Evolutionary conservation across 2,113 vertebrate species (phyloP).

Genomic region (Mionectes macconnelli): DNA sequence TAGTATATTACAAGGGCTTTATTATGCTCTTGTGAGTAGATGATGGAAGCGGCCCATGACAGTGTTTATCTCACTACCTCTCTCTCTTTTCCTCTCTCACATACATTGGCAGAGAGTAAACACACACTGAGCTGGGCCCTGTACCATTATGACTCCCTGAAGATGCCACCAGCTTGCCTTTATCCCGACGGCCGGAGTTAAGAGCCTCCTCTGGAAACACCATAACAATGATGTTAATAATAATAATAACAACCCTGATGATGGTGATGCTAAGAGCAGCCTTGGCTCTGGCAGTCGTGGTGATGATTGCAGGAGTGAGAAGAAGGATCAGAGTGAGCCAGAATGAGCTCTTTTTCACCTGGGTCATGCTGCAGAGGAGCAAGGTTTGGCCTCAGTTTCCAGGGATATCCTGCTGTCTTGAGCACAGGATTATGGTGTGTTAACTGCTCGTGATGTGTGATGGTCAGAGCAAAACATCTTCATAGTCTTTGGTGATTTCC

Average conservation of each 20-base stretch:
- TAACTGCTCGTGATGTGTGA: not conserved
- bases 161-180: constrained; percentile 70
- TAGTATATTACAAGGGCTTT: constrained; percentile 99
- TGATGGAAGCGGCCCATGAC: constrained; percentile 85
- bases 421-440: not conserved
- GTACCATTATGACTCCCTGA: constrained; percentile 67
- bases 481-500: not conserved
- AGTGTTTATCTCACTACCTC: constrained; percentile 84
- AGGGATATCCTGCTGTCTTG: not conserved
- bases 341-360: constrained; percentile 34
- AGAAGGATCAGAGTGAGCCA: constrained; percentile 6
- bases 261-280: constrained; percentile 45
- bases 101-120: constrained; percentile 70
- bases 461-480: not conserved
- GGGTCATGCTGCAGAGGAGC: not conserved
- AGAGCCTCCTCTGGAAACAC: constrained; percentile 65
- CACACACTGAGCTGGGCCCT: constrained; percentile 56
- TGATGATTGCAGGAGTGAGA: constrained; percentile 25
- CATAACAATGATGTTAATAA: constrained; percentile 70
- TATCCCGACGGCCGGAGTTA: constrained; percentile 51
- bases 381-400: not conserved
- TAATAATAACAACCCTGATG: constrained; percentile 63
- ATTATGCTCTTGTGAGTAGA: constrained; percentile 93
- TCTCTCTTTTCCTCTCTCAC: constrained; percentile 63
- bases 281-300: constrained; percentile 43